Evolutionary conservation across 2,797 vertebrate genomes (phyloP).

Genomic region (Psittacula echo): DNA sequence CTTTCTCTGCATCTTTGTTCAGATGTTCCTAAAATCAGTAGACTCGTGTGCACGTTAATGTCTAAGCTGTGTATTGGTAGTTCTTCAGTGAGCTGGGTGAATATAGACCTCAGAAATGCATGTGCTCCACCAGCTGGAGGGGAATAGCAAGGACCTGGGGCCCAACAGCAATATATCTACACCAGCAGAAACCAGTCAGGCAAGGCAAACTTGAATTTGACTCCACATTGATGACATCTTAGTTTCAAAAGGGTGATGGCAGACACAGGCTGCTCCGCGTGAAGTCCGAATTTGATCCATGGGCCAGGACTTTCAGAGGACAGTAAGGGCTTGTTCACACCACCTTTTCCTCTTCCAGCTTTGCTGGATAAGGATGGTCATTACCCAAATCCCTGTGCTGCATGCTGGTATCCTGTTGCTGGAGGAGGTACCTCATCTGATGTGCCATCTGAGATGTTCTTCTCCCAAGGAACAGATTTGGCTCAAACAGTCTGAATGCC

Average conservation of each 20-base stretch:
- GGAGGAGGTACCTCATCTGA: not conserved
- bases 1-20: not conserved
- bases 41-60: accelerated
- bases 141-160: not conserved
- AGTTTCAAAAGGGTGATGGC: not conserved
- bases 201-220: not conserved
- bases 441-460: not conserved
- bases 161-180: not conserved
- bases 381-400: not conserved
- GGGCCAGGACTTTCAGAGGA: not conserved
- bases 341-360: not conserved
- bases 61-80: not conserved
- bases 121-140: not conserved
- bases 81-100: not conserved
- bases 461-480: not conserved
- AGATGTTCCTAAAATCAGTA: not conserved
- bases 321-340: not conserved
- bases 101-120: not conserved
- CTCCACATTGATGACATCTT: accelerated
- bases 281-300: not conserved
- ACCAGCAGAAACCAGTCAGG: not conserved
- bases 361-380: not conserved
- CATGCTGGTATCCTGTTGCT: not conserved
- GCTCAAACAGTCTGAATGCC: not conserved
- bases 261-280: not conserved